Evolutionary conservation across 2,888 invertebrate species (phyloP).

Genomic region (Timandra comae): DNA sequence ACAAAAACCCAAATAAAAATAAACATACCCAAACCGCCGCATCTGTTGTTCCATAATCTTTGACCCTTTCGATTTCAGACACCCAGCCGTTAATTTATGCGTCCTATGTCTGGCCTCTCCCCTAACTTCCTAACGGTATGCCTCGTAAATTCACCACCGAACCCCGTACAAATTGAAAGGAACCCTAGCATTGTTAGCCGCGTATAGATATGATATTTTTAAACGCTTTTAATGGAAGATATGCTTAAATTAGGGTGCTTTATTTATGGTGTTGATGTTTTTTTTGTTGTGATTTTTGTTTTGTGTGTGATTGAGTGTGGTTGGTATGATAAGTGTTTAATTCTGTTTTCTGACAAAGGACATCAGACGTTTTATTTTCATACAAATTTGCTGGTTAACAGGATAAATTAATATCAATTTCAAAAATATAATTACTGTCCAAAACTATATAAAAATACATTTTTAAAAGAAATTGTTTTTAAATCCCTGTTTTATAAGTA

Average conservation of each 20-base stretch:
- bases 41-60: slow-evolving; percentile 30
- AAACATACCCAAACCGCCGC: slow-evolving; percentile 10
- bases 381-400: no score
- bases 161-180: slow-evolving; percentile 61
- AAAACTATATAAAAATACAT: no score
- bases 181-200: slow-evolving; percentile 22
- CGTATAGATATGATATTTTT: slow-evolving; percentile 25
- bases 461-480: no score
- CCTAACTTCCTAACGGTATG: slow-evolving; percentile 29
- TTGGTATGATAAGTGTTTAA: slow-evolving; percentile 6
- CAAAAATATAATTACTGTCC: no score
- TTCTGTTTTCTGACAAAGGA: no score
- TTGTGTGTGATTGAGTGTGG: slow-evolving; percentile 21
- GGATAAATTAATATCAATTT: no score
- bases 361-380: no score
- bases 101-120: slow-evolving; percentile 45
- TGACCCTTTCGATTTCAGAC: slow-evolving; percentile 44
- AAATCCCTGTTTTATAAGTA: no score
- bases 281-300: no score
- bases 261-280: slow-evolving; percentile 60
- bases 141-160: slow-evolving; percentile 38
- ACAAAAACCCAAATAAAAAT: no score
- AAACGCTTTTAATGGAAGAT: slow-evolving; percentile 38
- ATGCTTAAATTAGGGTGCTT: slow-evolving; percentile 63
- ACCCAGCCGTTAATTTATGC: slow-evolving; percentile 59